Base-by-base conservation (phyloP, 2,888 invertebrate species). In the Dilophus febrilis region DNA sequence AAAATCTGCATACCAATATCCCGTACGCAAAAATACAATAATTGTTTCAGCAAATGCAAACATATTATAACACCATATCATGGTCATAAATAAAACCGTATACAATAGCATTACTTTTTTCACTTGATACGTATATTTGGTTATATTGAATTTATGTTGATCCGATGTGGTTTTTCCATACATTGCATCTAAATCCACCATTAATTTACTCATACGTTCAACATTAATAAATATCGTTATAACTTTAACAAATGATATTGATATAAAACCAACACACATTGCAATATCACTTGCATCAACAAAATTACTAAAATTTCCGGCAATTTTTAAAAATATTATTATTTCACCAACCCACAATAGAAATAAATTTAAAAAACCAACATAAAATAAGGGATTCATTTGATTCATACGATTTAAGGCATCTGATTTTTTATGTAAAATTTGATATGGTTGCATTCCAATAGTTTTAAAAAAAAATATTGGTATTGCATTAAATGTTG, bases 61-160 rank as follows among this genome's bases (percentile, higher is more conserved):
- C 11, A 34, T 18, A 18, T 34, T 34, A n/a, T 14, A 34, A 34
- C 34, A 34, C 34, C 34, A 34, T 14, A 34, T 34, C 34, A 34
- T 34, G 4, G 16, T n/a, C 34, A 34, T 34, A 14, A 14, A 16
- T 8, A 34, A 7, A 19, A 18, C 11, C 5, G 34, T 6, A 18
- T 34, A 34, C 2, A 17, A 8, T 18, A 11, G 6, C 34, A 34
- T 34, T 4, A 34, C 4, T 12, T 10, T 11, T 14, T 18, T 18
- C 5, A 19, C 11, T 19, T 34, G 17, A 11, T 13, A 10, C 8
- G 10, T 10, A 34, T 18, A 34, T 16, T 17, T 34, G 3, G 3
- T 19, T n/a, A 34, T 19, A 18, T 19, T 34, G 11, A 14, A 34
- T n/a, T 18, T 19, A 18, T n/a, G 17, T n/a, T 17, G 18, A 3